These are phyloP conservation scores for Coilia nasus DNA, from an alignment of 2,797 vertebrate genomes.

Conservation along the genomic window DNA sequence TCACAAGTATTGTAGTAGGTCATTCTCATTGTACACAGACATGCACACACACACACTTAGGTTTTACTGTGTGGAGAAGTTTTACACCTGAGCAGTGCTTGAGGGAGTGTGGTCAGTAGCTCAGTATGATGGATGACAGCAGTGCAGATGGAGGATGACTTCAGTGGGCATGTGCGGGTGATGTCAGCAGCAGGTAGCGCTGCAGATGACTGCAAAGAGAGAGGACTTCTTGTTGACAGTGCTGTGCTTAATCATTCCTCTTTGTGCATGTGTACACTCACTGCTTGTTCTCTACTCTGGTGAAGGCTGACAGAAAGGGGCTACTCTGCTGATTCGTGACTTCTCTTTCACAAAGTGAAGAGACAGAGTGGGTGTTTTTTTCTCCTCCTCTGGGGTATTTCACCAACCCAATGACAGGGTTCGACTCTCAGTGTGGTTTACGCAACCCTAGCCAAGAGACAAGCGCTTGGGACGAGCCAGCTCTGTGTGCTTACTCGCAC, in stretches of 20 bases:
- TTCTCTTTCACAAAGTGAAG: background rate
- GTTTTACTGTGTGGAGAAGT: no score
- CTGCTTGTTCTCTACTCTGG: background rate
- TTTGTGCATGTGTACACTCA: slow-evolving; percentile 32
- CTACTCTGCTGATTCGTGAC: background rate
- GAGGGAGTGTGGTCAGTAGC: no score
- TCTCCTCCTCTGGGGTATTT: background rate
- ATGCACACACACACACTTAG: no score
- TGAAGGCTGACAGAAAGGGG: background rate
- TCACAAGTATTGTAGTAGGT: no score
- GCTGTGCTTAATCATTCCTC: background rate
- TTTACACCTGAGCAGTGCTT: no score
- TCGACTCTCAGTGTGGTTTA: background rate
- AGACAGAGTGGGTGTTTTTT: background rate
- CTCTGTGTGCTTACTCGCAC: no score
- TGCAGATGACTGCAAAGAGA: background rate
- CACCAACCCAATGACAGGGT: background rate
- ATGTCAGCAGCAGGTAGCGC: background rate
- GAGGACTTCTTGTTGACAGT: background rate
- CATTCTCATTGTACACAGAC: no score
- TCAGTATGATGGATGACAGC: no score
- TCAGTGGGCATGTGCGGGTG: background rate
- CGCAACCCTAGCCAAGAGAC: background rate
- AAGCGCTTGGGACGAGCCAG: no score
- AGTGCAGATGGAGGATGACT: background rate